Conservation (phyloP, 2,888 invertebrate species). For the Drosophila merina region DNA sequence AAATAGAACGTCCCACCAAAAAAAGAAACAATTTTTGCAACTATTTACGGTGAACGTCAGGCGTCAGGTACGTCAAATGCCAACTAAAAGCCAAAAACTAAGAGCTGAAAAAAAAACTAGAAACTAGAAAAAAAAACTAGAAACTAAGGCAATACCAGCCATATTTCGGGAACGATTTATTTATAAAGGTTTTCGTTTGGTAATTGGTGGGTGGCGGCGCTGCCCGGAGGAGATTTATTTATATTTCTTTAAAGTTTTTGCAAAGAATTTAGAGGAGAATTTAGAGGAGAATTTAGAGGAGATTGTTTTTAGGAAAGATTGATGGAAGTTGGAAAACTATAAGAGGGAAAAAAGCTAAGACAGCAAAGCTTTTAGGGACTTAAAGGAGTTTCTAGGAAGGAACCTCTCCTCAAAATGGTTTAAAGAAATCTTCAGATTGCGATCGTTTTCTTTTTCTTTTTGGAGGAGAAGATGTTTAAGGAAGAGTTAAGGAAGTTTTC, state of each 20-base stretch:
- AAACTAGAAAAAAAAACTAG: too few relatives aligned
- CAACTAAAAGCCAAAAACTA: slow-evolving; percentile 25
- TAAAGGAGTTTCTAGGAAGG: too few relatives aligned
- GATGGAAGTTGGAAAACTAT: too few relatives aligned
- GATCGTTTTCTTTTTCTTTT: too few relatives aligned
- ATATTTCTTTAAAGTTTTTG: neutral
- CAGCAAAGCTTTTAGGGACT: neutral
- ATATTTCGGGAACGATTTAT: slow-evolving; percentile 1
- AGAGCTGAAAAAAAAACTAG: neutral
- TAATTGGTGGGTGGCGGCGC: neutral
- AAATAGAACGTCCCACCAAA: slow-evolving; percentile 44
- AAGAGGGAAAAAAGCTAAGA: too few relatives aligned
- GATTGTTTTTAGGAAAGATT: neutral
- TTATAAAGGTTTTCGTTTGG: slow-evolving; percentile 1
- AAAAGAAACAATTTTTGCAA: slow-evolving; percentile 50
- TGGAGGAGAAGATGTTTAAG: too few relatives aligned
- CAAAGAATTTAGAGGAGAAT: neutral
- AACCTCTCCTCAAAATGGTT: too few relatives aligned
- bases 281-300: neutral
- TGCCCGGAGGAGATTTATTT: neutral
- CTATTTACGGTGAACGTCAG: slow-evolving; percentile 46
- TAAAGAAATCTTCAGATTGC: too few relatives aligned
- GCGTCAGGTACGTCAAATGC: slow-evolving; percentile 49
- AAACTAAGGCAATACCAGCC: slow-evolving; percentile 16
- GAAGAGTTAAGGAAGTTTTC: too few relatives aligned